phyloP scores from a whole-genome alignment of 2,888 invertebrate genomes.

The Hirudinaria manillensis region DNA sequence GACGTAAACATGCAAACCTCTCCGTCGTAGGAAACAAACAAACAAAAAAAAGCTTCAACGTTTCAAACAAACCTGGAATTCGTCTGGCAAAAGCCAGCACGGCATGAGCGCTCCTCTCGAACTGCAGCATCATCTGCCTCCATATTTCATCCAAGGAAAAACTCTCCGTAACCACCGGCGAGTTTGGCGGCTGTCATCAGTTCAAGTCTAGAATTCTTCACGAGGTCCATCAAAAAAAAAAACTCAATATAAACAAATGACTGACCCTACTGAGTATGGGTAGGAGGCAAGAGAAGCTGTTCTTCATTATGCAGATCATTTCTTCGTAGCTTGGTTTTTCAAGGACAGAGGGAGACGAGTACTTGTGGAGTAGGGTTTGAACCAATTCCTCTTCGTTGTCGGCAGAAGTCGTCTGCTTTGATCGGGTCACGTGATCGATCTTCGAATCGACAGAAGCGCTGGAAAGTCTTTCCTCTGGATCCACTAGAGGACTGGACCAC shows the following conservation, averaged over 20 bases:
- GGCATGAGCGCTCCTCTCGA: neutral
- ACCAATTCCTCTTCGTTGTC: too few species aligned
- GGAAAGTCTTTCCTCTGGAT: too few species aligned
- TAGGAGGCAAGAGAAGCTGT: neutral
- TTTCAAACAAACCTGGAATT: neutral
- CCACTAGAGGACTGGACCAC: too few species aligned
- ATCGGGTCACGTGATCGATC: too few species aligned
- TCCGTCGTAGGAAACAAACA: neutral
- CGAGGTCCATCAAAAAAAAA: neutral
- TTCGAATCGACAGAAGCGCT: too few species aligned
- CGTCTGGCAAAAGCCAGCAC: neutral
- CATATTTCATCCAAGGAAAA: slow-evolving; percentile 6
- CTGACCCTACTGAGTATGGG: neutral
- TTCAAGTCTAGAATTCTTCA: neutral
- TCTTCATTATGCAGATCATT: neutral
- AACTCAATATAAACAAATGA: neutral
- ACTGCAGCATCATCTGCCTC: neutral
- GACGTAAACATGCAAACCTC: neutral
- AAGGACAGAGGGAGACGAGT: neutral
- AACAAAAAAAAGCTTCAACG: neutral
- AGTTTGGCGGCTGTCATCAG: neutral
- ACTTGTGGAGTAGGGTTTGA: too few species aligned
- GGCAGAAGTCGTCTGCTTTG: too few species aligned
- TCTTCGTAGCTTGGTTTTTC: neutral
- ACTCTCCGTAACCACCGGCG: neutral